These are phyloP conservation scores for Xenops minutus DNA, from an alignment of 2,797 vertebrate species.

Conservation along the genomic window DNA sequence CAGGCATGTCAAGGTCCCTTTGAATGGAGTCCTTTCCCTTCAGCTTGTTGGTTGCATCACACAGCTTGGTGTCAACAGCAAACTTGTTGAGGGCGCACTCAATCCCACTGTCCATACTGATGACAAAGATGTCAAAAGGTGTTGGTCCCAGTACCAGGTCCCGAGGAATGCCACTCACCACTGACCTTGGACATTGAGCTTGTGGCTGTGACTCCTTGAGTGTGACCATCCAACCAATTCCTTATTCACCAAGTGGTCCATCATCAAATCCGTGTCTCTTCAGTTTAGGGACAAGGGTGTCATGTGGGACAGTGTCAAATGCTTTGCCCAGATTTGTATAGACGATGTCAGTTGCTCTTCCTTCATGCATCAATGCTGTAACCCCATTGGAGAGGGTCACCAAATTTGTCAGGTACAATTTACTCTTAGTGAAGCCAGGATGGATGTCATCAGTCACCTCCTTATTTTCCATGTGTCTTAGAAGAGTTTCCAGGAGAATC, in stretches of 20 bases:
- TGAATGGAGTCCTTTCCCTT: not conserved
- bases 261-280: not conserved
- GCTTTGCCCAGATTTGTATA: not conserved
- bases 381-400: not conserved
- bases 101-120: not conserved
- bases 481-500: not conserved
- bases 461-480: not conserved
- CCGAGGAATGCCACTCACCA: not conserved
- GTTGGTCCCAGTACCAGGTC: too few species aligned
- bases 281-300: not conserved
- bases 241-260: not conserved
- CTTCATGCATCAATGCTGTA: not conserved
- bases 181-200: not conserved
- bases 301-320: not conserved
- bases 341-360: not conserved
- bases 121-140: not conserved
- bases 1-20: not conserved
- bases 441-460: not conserved
- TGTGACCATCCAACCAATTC: not conserved
- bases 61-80: not conserved
- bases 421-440: not conserved
- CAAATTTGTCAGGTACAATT: not conserved
- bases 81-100: not conserved
- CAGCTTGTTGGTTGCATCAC: accelerated
- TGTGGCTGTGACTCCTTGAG: not conserved